Evolutionary conservation across 2,888 invertebrate species (phyloP), one percentile per base, ranked within the genome.

Genomic region (Limnephilus auricula): DNA sequence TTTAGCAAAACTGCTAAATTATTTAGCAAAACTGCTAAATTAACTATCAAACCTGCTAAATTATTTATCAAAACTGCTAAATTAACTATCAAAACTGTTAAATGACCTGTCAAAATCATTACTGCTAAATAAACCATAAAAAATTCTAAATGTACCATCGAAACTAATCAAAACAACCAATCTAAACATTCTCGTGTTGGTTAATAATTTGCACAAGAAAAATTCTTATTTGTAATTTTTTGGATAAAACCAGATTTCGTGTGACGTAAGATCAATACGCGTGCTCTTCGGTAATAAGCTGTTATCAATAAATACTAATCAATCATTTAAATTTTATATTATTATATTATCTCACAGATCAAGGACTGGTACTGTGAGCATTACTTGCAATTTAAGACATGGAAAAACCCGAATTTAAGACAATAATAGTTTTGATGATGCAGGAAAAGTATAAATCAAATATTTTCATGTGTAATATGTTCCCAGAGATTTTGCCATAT

Each of bases 191-290:
- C 6, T 25, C 65, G 9, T n/a, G 25, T n/a, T 2, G 65, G 9
- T 65, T n/a, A 65, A 9, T 25, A 25, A 65, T 9, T 25, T 2
- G 25, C n/a, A n/a, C 9, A 65, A 25, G 25, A 65, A 9, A 65
- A n/a, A n/a, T n/a, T 65, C n/a, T 65, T 65, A 5, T 6, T n/a
- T 25, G n/a, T 65, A 5, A 65, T 25, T 25, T 18, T n/a, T 65
- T 65, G 65, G 65, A 65, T 65, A 65, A 65, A 65, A 65, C 65
- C 65, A 65, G 65, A 65, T 65, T 65, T n/a, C n/a, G n/a, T n/a
- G n/a, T 25, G 65, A 65, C 65, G 65, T 65, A 65, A 50, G 25
- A 25, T 4, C 9, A 25, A 0, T 65, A 65, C 65, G 65, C 9
- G 9, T 65, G 65, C 65, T 65, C 25, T 65, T 65, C n/a, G 65